Evolutionary conservation across 2,888 invertebrate genomes (phyloP).

Genomic region (Miltochrista miniata): DNA sequence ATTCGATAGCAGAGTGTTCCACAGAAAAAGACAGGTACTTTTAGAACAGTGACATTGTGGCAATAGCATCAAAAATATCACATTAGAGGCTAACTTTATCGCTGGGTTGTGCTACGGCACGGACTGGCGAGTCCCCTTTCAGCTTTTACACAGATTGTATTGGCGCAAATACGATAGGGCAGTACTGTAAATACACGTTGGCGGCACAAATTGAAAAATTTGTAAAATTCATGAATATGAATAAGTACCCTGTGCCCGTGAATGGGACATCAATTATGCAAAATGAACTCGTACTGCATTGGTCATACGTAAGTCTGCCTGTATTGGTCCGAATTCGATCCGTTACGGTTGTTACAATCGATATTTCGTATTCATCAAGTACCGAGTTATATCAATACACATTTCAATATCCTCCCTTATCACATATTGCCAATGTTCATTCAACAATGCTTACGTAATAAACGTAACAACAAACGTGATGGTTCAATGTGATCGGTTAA

Average conservation of each 20-base stretch:
- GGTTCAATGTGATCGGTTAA: conserved; percentile 39
- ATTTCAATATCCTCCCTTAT: conserved; percentile 49
- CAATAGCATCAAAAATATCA: conserved; percentile 64
- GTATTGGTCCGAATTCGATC: conserved; percentile 51
- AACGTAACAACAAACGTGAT: conserved; percentile 53
- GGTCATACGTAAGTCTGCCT: conserved; percentile 53
- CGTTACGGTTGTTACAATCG: conserved; percentile 42
- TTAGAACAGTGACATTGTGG: conserved; percentile 42
- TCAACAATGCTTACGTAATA: conserved; percentile 48
- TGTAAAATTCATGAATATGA: conserved; percentile 82
- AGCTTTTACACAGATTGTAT: conserved; percentile 75
- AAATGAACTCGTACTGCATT: conserved; percentile 73
- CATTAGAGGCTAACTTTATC: conserved; percentile 63
- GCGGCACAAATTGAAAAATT: conserved; percentile 76
- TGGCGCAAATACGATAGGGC: conserved; percentile 67
- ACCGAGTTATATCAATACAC: conserved; percentile 44
- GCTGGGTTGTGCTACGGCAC: conserved; percentile 45
- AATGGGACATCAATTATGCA: conserved; percentile 82
- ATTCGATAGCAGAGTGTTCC: conserved; percentile 22
- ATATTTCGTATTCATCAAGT: conserved; percentile 46
- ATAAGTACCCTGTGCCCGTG: conserved; percentile 73
- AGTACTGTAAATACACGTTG: conserved; percentile 73
- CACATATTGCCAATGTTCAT: conserved; percentile 50
- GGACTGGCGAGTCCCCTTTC: conserved; percentile 47
- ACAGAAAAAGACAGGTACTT: conserved; percentile 24